Base-by-base conservation (phyloP, 2,888 invertebrate genomes). In the Cyclophora albipunctata region DNA sequence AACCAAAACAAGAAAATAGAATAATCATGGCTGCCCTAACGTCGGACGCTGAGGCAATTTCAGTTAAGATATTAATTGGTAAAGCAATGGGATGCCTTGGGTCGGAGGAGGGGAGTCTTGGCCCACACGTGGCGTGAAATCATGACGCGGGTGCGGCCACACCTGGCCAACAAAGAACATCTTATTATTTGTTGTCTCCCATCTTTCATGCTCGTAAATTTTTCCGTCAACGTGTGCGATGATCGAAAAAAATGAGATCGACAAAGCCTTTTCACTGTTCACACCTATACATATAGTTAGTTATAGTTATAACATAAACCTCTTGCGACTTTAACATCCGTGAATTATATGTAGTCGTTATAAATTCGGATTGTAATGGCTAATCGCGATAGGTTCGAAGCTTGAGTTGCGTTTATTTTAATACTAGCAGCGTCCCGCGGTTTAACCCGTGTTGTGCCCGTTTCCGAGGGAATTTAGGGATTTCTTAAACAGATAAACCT, bases 111-210 rank as follows among this genome's bases (percentile, higher is more conserved):
- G 54, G 64, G 54, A 45, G 49, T 63, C 52, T 52, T 47, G 58
- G 60, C 87, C 73, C 87, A 85, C 87, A 86, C 86, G 84, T 72
- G 76, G 87, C 87, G 85, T 87, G 85, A 85, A 87, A 87, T 87
- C 81, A 78, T 78, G 79, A 74, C 69, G 80, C 81, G 81, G 84
- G 79, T 77, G 81, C 78, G 73, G 70, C 67, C 74, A 60, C 85
- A 85, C 84, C 85, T 84, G 84, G 85, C 76, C 76, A 67, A 72
- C 73, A 64, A 66, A 53, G 54, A 69, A 70, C 67, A 66, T 69
- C 79, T 81, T 81, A 83, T 85, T 85, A 86, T 87, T 87, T 87
- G 85, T 87, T 85, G 85, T 86, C 84, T 84, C 80, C 81, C 83
- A 84, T 84, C 81, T 59, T 83, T 82, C 79, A 83, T 81, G 87